phyloP scores from a whole-genome alignment of 2,797 vertebrate species.

The Falco naumanni region DNA sequence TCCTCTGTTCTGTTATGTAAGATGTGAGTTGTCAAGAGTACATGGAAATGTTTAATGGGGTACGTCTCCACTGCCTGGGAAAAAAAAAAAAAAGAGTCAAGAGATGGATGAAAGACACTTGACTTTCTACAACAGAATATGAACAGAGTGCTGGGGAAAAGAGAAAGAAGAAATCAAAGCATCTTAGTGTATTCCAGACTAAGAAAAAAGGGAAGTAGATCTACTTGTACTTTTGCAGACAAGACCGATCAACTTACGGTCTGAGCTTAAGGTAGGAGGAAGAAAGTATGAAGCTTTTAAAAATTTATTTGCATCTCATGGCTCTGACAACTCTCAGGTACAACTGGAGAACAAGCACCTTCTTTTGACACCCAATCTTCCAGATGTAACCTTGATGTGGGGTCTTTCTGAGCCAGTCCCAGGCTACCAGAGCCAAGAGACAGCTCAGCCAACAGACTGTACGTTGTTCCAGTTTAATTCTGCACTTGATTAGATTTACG shows the following conservation, averaged over 20 bases:
- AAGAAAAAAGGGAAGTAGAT: neutral
- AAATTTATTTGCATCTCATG: neutral
- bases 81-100: neutral
- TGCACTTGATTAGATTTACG: neutral
- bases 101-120: neutral
- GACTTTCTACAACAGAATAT: neutral
- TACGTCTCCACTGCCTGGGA: neutral
- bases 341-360: neutral
- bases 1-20: neutral
- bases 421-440: neutral
- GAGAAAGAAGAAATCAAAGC: neutral
- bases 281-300: neutral
- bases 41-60: neutral
- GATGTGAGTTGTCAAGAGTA: neutral
- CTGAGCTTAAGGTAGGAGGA: neutral
- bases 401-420: neutral
- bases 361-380: neutral
- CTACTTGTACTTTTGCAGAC: neutral
- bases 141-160: neutral
- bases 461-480: neutral
- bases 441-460: neutral
- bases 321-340: neutral
- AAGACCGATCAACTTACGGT: neutral
- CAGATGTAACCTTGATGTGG: fast-evolving
- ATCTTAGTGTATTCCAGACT: neutral